Percentiles rank a stretch among this genome's conserved stretches.
These are phyloP conservation scores for Daptonema setosum DNA, from an alignment of 2,888 invertebrate species.

Conservation along the genomic window DNA sequence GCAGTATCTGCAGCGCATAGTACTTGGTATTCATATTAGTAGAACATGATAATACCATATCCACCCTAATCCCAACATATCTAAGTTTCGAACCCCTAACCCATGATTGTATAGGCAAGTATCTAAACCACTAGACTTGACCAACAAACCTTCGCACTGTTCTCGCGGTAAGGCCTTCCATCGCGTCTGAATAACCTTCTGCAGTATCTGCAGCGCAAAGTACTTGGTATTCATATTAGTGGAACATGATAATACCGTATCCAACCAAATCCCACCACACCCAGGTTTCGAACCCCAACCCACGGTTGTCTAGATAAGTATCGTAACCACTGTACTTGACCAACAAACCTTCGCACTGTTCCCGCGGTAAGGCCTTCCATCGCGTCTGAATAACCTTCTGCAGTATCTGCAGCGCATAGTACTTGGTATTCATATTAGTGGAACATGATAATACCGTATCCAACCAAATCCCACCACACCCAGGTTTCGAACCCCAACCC, in stretches of 20 bases:
- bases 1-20: conserved; percentile 92
- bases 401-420: conserved; percentile 91
- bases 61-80: conserved; percentile 38
- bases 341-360: conserved; percentile 62
- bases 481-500: no score
- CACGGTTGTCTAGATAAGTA: no score
- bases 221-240: conserved; percentile 92
- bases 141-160: conserved; percentile 57
- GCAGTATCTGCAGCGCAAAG: conserved; percentile 92
- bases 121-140: no score
- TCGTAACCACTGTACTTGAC: no score
- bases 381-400: conserved; percentile 94
- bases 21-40: conserved; percentile 92
- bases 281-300: no score
- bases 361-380: conserved; percentile 92
- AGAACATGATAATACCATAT: conserved; percentile 91
- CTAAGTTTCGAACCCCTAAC: no score
- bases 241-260: conserved; percentile 91
- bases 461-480: conserved; percentile 32
- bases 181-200: conserved; percentile 89
- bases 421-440: conserved; percentile 86
- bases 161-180: conserved; percentile 96
- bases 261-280: conserved; percentile 38
- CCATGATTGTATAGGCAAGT: no score
- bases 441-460: conserved; percentile 96